A percentile compares a stretch with the other conserved stretches of the same genome.
These are phyloP conservation scores for Lochmaea crataegi DNA, from an alignment of 2,888 invertebrate genomes.

Conservation along the genomic window DNA sequence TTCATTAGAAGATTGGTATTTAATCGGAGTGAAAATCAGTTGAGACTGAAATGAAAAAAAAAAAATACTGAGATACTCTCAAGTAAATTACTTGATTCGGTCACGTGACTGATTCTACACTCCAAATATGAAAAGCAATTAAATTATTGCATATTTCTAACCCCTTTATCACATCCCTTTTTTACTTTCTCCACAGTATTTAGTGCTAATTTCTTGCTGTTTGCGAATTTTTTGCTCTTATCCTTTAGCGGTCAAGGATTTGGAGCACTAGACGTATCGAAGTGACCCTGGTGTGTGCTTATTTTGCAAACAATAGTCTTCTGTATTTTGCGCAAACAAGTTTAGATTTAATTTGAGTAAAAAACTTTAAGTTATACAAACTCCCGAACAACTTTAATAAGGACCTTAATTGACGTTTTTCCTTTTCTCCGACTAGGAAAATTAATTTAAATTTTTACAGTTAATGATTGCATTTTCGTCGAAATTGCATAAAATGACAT, in stretches of 20 bases:
- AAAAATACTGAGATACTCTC: not conserved
- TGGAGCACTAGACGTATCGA: no score
- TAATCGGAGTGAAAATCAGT: slow-evolving; percentile 34
- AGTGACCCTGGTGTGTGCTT: not conserved
- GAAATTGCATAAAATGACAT: not conserved
- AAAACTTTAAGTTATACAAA: not conserved
- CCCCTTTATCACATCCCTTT: no score
- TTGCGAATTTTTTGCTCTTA: no score
- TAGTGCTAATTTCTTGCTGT: no score
- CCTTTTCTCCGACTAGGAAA: not conserved
- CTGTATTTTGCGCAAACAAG: not conserved
- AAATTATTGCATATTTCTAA: no score
- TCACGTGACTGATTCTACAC: no score
- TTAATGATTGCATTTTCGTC: slow-evolving; percentile 3
- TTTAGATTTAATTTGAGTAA: not conserved
- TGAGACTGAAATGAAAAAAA: slow-evolving; percentile 4
- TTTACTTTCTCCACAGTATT: not conserved
- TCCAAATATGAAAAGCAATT: no score
- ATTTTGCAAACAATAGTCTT: not conserved
- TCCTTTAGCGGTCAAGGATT: no score
- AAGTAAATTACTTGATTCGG: no score
- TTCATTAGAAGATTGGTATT: slow-evolving; percentile 37
- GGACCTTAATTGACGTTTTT: not conserved
- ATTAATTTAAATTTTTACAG: not conserved
- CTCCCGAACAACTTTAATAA: not conserved